These are phyloP conservation scores for Cephalopachus bancanus DNA, from an alignment of 2,797 vertebrate genomes.

Conservation along the genomic window DNA sequence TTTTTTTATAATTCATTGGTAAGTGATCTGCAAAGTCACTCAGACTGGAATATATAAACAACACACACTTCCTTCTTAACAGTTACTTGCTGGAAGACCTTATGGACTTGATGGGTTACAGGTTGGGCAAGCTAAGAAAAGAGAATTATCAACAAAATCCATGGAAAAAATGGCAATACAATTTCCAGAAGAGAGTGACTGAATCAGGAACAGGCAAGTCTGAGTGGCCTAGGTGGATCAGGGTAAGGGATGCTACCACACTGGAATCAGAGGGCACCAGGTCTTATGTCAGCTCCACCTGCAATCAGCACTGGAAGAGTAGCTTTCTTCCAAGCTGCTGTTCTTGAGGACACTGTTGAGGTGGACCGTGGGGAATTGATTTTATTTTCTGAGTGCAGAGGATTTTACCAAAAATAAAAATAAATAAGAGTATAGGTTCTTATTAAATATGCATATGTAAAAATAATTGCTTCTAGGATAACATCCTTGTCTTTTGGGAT, in stretches of 20 bases:
- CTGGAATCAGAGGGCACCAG: no score
- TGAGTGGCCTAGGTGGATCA: no score
- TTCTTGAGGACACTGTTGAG: neutral
- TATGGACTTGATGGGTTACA: no score
- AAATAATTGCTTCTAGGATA: constrained; percentile 1
- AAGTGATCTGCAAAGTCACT: neutral
- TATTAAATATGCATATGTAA: neutral
- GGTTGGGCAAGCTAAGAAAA: neutral
- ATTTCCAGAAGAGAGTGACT: neutral
- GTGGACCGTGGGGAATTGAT: neutral
- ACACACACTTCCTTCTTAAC: neutral
- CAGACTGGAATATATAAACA: neutral
- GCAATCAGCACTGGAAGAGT: no score
- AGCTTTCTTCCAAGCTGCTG: neutral
- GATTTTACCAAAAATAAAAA: neutral
- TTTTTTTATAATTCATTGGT: neutral
- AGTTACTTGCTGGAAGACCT: neutral
- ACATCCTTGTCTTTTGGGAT: neutral
- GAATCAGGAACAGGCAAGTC: neutral
- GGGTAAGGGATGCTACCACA: neutral
- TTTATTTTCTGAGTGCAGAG: neutral
- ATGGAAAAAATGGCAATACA: neutral
- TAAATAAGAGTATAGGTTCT: neutral
- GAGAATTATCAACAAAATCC: neutral
- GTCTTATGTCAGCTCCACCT: no score